Base-by-base conservation (phyloP, 1,140 invertebrate genomes). In the Drosophila bocqueti region DNA sequence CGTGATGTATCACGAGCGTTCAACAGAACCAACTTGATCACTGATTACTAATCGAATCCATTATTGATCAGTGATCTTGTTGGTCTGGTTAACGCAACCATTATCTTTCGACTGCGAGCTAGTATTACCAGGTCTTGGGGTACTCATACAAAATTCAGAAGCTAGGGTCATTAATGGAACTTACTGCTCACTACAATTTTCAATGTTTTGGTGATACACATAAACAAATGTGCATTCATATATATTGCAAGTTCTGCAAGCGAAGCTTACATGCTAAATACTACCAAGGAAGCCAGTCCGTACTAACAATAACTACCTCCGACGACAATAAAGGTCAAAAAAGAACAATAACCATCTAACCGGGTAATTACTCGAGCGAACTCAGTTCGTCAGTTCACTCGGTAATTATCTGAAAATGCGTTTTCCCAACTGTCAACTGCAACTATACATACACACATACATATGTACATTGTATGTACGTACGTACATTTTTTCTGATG, bases 381-480 rank as follows among this genome's bases (percentile, higher is more conserved):
- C 67, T 55, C 31, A 18, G 18, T 40, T 54, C 38, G 46, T 24
- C 52, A 54, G 52, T 57, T 57, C 54, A 69, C 67, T 81, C 59
- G 59, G 72, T 73, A 87, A 87, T 87, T 87, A 89, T 81, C 66
- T 78, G 69, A 89, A 57, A 89, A 80, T 89, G 55, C 69, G 77
- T 78, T 87, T 87, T 83, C 49, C 49, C 76, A 78, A 83, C 61
- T 83, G 69, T 65, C 76, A 78, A 87, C 61, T 83, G 73, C 73
- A 78, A 38, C 71, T 78, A 83, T 77, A 83, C 62, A 13, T 31
- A 69, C 75, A 63, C 13, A 24, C 2, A 24, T 24, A 24, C 24
- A 24, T 24, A 24, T 0, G 3, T 24, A 24, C 24, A 24, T 24
- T 24, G 24, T 24, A 24, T 13, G 36, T 13, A 38, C 4, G 1